phyloP scores from a whole-genome alignment of 1,140 invertebrate genomes.

The Drosophila parvula region DNA sequence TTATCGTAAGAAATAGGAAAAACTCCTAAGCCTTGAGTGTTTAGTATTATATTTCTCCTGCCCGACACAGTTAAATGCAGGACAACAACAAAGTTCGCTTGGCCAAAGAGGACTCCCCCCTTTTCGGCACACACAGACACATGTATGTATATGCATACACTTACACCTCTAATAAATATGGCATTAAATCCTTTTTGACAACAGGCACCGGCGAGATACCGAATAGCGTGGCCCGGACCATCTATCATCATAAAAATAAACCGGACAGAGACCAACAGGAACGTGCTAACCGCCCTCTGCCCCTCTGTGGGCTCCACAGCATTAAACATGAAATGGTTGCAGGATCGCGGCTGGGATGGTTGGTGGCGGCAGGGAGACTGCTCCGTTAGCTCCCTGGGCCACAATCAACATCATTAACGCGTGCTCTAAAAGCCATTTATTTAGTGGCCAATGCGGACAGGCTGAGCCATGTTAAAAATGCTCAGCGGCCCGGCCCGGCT shows the following conservation, averaged over 20 bases:
- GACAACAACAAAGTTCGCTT: neutral
- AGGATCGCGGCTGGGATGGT: constrained; percentile 2
- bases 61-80: neutral
- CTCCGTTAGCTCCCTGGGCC: constrained; percentile 48
- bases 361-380: neutral
- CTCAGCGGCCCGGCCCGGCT: constrained; percentile 9
- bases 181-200: constrained; percentile 65
- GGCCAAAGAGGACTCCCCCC: constrained; percentile 10
- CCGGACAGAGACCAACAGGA: constrained; percentile 51
- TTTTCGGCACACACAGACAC: constrained; percentile 21
- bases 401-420: constrained; percentile 81
- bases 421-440: constrained; percentile 81
- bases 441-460: constrained; percentile 61
- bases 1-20: neutral
- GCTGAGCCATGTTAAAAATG: constrained; percentile 67
- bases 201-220: constrained; percentile 46
- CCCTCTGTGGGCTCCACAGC: constrained; percentile 52
- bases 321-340: constrained; percentile 66
- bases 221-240: constrained; percentile 48
- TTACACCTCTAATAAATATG: constrained; percentile 69
- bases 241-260: constrained; percentile 77
- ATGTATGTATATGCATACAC: constrained; percentile 10
- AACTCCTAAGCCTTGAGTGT: no score
- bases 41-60: no score
- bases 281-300: constrained; percentile 27